Base-by-base conservation (phyloP, 92 coral and sea anemone genomes). In the Porites evermanni region DNA sequence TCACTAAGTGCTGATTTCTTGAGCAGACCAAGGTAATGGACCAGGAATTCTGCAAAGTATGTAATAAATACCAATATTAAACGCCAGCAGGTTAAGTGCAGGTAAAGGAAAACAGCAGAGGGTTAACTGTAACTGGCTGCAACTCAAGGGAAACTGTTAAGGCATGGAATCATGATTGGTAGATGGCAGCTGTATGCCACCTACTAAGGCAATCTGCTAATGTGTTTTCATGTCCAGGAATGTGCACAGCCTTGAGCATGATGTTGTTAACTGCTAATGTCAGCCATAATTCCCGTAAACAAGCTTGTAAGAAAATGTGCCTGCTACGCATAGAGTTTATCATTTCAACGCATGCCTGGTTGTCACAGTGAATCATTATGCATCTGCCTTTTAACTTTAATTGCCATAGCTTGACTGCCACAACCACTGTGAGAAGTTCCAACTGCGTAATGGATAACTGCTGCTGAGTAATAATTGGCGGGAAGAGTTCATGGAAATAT, bases 221-320 rank as follows among this genome's bases (percentile, higher is more conserved):
- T 6, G 67, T 12, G 23, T 56, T 56, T 11, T 4, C 11, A 38
- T 7, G 11, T 11, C 68, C 50, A 24, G 19, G 19, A 76, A 76
- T 23, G 50, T 29, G 4, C 44, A 12, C 21, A 8, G 50, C 68
- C 7, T 13, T 14, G 10, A 59, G 23, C 21, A 6, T 38, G 56
- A 71, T 71, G 9, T 71, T 71, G 56, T 71, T 71, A 38, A 71
- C 8, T 38, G 75, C 75, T 44, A 44, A 71, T 3, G 8, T 12
- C 19, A 71, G 56, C 75, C 75, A 71, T 11, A 71, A 1, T 44
- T 71, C 84, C 74, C 74, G 53, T 26, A 79, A 17, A 79, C 84
- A 79, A 16, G 16, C 7, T 32, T 79, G 84, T 54, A 79, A n/a
- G 72, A 60, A 64, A 64, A 61, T 8, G 59, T 74, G 21, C 51